Conservation (phyloP, 2,113 vertebrate genomes). For the Hiodon tergisus region DNA sequence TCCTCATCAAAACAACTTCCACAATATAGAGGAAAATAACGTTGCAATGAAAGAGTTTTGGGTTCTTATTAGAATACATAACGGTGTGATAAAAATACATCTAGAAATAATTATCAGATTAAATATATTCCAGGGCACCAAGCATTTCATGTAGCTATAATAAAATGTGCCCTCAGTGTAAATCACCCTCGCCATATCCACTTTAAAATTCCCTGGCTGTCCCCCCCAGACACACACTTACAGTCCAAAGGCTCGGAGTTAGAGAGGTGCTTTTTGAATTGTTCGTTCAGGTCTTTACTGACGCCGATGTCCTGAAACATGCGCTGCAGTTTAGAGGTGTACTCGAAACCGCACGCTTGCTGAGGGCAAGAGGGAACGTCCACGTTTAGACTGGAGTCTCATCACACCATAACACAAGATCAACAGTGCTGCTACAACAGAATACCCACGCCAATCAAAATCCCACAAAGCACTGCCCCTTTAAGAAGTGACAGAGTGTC, state of each 20-base stretch:
- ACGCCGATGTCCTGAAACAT: constrained; percentile 99
- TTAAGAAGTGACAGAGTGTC: not conserved
- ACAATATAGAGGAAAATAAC: too few species aligned
- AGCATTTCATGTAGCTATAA: too few species aligned
- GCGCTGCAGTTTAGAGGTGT: constrained; percentile 95
- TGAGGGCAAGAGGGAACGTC: constrained; percentile 45
- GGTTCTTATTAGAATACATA: too few species aligned
- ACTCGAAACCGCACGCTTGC: constrained; percentile 99
- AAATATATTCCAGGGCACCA: too few species aligned
- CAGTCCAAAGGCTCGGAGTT: constrained; percentile 85
- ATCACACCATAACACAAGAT: not conserved
- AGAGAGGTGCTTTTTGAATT: constrained; percentile 93
- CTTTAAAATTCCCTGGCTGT: too few species aligned
- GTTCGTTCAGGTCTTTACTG: constrained; percentile 97
- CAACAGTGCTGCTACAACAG: not conserved
- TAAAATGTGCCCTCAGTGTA: not conserved
- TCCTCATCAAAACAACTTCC: too few species aligned
- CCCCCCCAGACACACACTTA: constrained; percentile 26
- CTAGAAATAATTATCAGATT: too few species aligned
- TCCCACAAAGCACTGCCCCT: too few species aligned
- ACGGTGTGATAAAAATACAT: too few species aligned
- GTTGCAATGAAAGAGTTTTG: too few species aligned
- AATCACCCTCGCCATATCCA: not conserved
- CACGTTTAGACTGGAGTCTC: not conserved
- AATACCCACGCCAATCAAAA: too few species aligned